Percentiles rank a stretch among this genome's conserved stretches.
These are phyloP conservation scores for Trididemnum clinides DNA, from an alignment of 23 tunicate species.

Conservation along the genomic window DNA sequence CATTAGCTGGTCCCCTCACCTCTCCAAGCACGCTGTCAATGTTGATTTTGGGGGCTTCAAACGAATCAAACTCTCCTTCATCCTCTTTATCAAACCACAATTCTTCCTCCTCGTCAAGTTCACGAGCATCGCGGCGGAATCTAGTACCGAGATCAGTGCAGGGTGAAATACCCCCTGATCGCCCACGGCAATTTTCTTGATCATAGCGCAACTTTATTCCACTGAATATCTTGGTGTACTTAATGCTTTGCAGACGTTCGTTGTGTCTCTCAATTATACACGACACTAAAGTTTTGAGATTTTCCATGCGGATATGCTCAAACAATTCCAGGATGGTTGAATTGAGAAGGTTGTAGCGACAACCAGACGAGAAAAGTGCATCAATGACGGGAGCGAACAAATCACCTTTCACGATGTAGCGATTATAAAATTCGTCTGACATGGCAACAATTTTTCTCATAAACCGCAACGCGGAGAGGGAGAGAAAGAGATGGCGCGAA, in stretches of 20 bases:
- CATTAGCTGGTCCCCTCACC: neutral
- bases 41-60: conserved; percentile 78
- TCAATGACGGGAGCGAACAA: conserved; percentile 89
- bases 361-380: conserved; percentile 67
- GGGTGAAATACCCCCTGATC: neutral
- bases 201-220: conserved; percentile 76
- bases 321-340: conserved; percentile 90
- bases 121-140: conserved; percentile 77
- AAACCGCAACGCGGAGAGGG: conserved; percentile 85
- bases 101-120: conserved; percentile 90
- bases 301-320: conserved; percentile 76
- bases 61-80: conserved; percentile 53
- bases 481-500: conserved; percentile 74
- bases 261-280: conserved; percentile 70
- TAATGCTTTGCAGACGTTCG: conserved; percentile 51
- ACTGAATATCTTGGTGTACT: conserved; percentile 79
- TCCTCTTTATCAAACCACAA: conserved; percentile 94
- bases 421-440: conserved; percentile 81
- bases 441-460: conserved; percentile 78
- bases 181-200: conserved; percentile 69
- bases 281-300: conserved; percentile 53
- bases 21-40: conserved; percentile 81
- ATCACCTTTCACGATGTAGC: conserved; percentile 89
- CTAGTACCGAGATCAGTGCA: conserved; percentile 25
- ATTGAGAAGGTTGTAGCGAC: conserved; percentile 85